These are phyloP conservation scores for Tanaodytes sp. DNA, from an alignment of 2,888 invertebrate genomes.

Conservation along the genomic window DNA sequence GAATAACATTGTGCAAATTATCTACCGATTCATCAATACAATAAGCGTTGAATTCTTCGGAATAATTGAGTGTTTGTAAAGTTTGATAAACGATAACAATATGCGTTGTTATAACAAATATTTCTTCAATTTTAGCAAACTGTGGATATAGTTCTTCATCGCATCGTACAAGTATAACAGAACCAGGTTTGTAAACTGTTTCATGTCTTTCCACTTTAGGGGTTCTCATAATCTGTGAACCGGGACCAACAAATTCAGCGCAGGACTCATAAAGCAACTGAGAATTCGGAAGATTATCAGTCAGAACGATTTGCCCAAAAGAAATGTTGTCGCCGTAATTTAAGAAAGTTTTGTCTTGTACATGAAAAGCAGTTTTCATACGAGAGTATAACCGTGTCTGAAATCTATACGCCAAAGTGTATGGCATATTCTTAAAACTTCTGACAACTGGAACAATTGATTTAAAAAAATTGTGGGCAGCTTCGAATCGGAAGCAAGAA, in stretches of 20 bases:
- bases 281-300: constrained; percentile 1
- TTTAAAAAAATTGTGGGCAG: constrained; percentile 45
- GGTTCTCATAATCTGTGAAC: background rate
- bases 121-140: constrained; percentile 2
- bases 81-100: background rate
- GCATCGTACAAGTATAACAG: background rate
- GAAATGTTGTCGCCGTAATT: background rate
- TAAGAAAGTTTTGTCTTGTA: background rate
- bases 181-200: background rate
- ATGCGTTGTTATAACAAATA: background rate
- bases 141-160: background rate
- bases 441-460: constrained; percentile 39
- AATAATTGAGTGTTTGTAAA: background rate
- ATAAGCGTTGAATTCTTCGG: background rate
- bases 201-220: background rate
- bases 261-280: background rate
- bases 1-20: constrained; percentile 5
- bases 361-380: background rate
- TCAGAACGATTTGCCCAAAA: background rate
- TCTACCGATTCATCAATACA: background rate
- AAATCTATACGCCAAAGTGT: constrained; percentile 43
- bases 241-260: background rate
- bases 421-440: too few species aligned
- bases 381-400: constrained; percentile 40
- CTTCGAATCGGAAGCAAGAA: constrained; percentile 40